A percentile compares a stretch with the other conserved stretches of the same genome.
Conservation (phyloP, 2,888 invertebrate species). For the Plagiodera versicolora region DNA sequence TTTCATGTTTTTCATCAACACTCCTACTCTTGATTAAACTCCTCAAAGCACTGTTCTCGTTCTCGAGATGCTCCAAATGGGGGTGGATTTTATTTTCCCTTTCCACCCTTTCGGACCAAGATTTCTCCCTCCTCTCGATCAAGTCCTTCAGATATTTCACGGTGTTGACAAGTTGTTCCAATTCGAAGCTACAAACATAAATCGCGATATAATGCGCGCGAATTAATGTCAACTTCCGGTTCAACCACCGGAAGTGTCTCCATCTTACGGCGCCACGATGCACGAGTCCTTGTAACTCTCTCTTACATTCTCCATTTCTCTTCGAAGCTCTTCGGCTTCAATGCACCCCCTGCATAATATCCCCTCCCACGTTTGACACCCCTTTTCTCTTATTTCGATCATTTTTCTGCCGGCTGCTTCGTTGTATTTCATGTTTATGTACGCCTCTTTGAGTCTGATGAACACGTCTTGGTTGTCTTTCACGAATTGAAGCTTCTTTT, state of each 20-base stretch:
- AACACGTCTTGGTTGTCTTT: constrained; percentile 48
- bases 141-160: constrained; percentile 43
- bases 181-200: constrained; percentile 37
- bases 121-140: constrained; percentile 39
- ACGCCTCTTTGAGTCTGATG: constrained; percentile 46
- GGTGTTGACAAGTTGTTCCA: constrained; percentile 40
- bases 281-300: constrained; percentile 35
- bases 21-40: constrained; percentile 23
- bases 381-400: constrained; percentile 45
- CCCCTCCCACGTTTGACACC: constrained; percentile 46
- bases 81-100: constrained; percentile 37
- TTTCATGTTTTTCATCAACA: background rate
- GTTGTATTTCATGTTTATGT: constrained; percentile 47
- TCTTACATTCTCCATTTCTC: constrained; percentile 34
- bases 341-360: constrained; percentile 41
- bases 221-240: too few species aligned
- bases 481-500: constrained; percentile 47
- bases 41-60: constrained; percentile 36
- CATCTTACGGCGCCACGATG: constrained; percentile 36
- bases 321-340: constrained; percentile 39
- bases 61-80: constrained; percentile 35
- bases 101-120: constrained; percentile 39
- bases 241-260: too few species aligned
- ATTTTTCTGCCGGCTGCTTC: constrained; percentile 42
- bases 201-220: too few species aligned